These are phyloP conservation scores for Melinopterus prodromus DNA, from an alignment of 2,888 invertebrate genomes.

Conservation along the genomic window DNA sequence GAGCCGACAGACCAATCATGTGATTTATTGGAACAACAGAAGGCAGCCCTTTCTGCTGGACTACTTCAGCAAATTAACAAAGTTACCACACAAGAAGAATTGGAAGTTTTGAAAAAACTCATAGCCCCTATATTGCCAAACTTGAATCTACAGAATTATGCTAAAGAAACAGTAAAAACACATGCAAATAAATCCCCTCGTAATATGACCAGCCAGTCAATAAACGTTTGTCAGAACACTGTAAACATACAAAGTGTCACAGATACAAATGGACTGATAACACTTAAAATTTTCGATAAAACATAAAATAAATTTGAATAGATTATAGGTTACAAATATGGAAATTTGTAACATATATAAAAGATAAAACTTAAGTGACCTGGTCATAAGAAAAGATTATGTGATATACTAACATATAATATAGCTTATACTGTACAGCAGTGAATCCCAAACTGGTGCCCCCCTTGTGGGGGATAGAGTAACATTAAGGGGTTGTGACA, in stretches of 20 bases:
- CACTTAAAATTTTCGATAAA: neutral
- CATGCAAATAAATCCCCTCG: neutral
- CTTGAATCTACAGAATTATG: neutral
- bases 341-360: slow-evolving; percentile 16
- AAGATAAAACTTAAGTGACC: slow-evolving; percentile 23
- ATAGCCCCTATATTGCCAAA: neutral
- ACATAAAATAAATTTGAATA: neutral
- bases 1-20: neutral
- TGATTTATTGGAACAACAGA: neutral
- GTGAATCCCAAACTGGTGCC: neutral
- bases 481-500: no score
- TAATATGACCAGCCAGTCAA: neutral
- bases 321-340: slow-evolving; percentile 26
- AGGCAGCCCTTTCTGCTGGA: neutral
- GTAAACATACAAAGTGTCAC: neutral
- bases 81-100: neutral
- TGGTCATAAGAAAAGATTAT: slow-evolving; percentile 29
- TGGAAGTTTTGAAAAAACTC: neutral
- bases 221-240: neutral
- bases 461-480: no score
- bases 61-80: neutral
- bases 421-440: neutral
- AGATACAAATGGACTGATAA: neutral
- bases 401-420: slow-evolving; percentile 11
- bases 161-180: neutral